Conservation (phyloP, 1,140 invertebrate genomes). For the Mactra quadrangularis region DNA sequence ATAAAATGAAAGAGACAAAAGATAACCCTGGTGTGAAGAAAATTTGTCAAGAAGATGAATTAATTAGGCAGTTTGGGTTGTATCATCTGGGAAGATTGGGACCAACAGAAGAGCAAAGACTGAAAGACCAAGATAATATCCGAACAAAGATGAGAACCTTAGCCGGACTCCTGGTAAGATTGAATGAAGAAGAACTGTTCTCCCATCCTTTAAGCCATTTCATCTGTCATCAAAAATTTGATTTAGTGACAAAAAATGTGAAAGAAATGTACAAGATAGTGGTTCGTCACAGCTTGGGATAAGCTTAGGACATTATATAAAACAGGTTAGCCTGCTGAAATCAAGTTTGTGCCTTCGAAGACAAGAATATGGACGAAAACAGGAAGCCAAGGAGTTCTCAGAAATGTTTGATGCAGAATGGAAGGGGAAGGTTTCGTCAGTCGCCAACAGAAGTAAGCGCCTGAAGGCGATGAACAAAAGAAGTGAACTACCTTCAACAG, state of each 20-base stretch:
- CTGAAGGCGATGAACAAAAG: not conserved
- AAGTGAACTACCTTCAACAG: not conserved
- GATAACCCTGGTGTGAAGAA: slow-evolving; percentile 35
- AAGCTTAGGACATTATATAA: slow-evolving; percentile 49
- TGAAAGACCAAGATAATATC: slow-evolving; percentile 52
- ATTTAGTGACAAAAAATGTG: not conserved
- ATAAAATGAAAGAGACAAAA: slow-evolving; percentile 46
- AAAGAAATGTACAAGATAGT: slow-evolving; percentile 10
- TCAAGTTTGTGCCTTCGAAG: slow-evolving; percentile 14
- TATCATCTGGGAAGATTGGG: slow-evolving; percentile 18
- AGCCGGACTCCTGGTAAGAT: slow-evolving; percentile 17
- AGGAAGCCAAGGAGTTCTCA: slow-evolving; percentile 9
- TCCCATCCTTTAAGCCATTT: not conserved
- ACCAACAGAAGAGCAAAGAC: slow-evolving; percentile 27
- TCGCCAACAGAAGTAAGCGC: not conserved
- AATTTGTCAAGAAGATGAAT: slow-evolving; percentile 37
- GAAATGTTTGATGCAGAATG: slow-evolving; percentile 1
- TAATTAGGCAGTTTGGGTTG: slow-evolving; percentile 39
- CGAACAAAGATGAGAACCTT: slow-evolving; percentile 47
- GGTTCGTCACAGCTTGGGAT: slow-evolving; percentile 44
- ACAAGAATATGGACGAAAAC: not conserved
- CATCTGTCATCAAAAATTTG: slow-evolving; percentile 10
- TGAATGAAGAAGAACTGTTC: slow-evolving; percentile 15
- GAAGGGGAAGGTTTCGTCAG: not conserved
- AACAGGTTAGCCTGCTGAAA: slow-evolving; percentile 49